Percentiles rank a stretch among this genome's conserved stretches.
Evolutionary conservation across 2,888 invertebrate genomes (phyloP).

Genomic region (Cosmia trapezina): DNA sequence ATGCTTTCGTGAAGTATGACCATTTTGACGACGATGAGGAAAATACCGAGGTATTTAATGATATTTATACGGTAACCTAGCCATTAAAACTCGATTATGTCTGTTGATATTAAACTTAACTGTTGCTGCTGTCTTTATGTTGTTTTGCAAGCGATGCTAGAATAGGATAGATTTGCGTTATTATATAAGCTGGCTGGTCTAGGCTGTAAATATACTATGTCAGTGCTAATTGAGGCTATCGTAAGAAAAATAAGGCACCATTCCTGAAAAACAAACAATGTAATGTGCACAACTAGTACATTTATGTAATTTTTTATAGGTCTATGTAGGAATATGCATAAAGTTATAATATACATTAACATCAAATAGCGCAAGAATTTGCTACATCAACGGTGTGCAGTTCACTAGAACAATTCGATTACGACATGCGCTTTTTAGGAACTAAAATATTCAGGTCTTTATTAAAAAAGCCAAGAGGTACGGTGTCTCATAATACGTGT

Average conservation of each 20-base stretch:
- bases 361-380: background rate
- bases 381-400: background rate
- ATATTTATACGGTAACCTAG: slow-evolving; percentile 26
- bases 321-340: background rate
- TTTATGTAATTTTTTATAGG: background rate
- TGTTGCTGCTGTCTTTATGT: slow-evolving; percentile 2
- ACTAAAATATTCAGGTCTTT: background rate
- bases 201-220: background rate
- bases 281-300: background rate
- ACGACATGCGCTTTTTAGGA: background rate
- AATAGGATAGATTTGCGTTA: background rate
- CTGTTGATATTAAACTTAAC: slow-evolving; percentile 25
- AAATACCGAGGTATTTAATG: slow-evolving; percentile 79
- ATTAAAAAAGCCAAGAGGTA: background rate
- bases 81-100: slow-evolving; percentile 44
- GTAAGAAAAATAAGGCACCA: background rate
- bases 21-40: slow-evolving; percentile 83
- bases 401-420: background rate
- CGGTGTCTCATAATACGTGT: too few relatives aligned
- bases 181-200: background rate
- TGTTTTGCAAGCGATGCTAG: slow-evolving; percentile 9
- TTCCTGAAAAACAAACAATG: background rate
- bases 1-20: slow-evolving; percentile 84
- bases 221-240: background rate
- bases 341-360: background rate